Conservation (phyloP, 2,888 invertebrate species). For the Norana najaformis region DNA sequence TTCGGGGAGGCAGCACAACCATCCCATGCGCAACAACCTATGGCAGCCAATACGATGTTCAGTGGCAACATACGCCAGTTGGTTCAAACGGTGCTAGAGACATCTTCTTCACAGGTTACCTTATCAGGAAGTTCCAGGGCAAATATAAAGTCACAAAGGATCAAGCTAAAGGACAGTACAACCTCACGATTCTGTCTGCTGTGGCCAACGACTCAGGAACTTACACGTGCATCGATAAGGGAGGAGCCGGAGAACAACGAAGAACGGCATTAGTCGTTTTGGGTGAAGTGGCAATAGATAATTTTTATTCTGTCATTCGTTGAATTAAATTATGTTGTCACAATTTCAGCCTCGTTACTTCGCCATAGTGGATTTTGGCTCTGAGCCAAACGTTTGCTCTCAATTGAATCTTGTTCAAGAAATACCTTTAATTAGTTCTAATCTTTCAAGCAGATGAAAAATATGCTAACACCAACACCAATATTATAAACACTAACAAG, state of each 20-base stretch:
- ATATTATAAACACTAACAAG: no score
- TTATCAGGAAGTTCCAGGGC: neutral
- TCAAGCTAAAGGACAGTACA: neutral
- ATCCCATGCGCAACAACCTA: neutral
- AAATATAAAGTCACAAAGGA: neutral
- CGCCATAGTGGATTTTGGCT: no score
- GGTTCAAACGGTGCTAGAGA: neutral
- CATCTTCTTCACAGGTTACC: neutral
- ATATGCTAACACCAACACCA: no score
- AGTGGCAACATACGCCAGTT: slow-evolving; percentile 16
- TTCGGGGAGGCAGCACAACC: neutral
- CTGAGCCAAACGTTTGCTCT: no score
- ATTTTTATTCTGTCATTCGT: no score
- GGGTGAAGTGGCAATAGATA: neutral
- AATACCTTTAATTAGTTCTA: no score
- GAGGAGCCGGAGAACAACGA: neutral
- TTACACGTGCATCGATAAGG: slow-evolving; percentile 4
- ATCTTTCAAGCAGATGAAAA: no score
- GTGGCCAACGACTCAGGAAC: neutral
- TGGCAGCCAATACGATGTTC: neutral
- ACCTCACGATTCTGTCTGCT: neutral
- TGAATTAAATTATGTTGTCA: no score
- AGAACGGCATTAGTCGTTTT: neutral
- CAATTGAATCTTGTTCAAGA: no score
- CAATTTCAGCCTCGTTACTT: no score